Percentiles rank a stretch among this genome's conserved stretches.
These are phyloP conservation scores for Sebastes aleutianus DNA, from an alignment of 2,797 vertebrate genomes.

Conservation along the genomic window DNA sequence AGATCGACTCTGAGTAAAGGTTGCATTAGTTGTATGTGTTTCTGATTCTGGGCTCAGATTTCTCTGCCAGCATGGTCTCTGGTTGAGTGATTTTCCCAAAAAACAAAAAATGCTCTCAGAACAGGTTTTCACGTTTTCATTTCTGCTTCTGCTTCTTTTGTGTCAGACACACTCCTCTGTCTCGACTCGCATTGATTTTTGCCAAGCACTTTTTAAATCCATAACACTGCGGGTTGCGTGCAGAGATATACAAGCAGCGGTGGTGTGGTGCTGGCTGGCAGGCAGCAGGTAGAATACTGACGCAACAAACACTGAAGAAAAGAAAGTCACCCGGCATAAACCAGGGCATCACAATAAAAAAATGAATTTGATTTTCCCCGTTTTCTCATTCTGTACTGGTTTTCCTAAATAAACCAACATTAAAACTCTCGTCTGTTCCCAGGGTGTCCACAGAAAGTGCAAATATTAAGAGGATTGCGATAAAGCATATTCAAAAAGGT, in stretches of 20 bases:
- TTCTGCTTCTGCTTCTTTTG: background rate
- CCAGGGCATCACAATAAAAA: background rate
- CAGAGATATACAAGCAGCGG: background rate
- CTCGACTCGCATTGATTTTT: conserved; percentile 40
- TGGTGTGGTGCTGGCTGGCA: background rate
- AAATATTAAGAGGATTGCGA: background rate
- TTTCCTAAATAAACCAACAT: background rate
- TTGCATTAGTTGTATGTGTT: background rate
- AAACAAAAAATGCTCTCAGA: background rate
- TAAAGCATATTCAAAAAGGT: background rate
- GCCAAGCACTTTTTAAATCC: conserved; percentile 35
- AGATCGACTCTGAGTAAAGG: background rate
- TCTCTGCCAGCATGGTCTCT: background rate
- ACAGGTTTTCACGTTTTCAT: background rate
- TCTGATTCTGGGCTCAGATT: background rate
- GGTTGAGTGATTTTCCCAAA: background rate
- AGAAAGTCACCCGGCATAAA: background rate
- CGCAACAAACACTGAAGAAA: conserved; percentile 5
- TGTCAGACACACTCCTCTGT: conserved; percentile 10
- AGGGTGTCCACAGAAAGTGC: background rate
- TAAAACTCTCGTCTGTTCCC: background rate
- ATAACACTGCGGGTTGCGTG: conserved; percentile 40
- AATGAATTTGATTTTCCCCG: background rate
- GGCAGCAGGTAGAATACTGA: conserved; percentile 21
- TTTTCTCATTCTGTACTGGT: background rate